Conservation (phyloP, 2,797 vertebrate genomes). For the Clarias platycephalus region DNA sequence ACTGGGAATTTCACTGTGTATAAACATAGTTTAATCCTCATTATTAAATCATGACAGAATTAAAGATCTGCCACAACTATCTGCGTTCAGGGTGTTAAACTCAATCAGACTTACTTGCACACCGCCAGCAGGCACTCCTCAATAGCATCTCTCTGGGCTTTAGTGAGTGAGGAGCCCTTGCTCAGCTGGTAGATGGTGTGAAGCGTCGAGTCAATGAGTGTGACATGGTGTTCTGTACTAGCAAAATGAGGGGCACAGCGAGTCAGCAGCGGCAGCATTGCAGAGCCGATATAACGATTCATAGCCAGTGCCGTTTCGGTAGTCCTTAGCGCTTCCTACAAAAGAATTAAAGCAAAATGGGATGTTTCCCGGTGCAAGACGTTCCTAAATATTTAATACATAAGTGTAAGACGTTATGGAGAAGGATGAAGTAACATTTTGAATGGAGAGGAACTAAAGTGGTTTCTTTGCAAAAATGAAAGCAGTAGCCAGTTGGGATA, state of each 20-base stretch:
- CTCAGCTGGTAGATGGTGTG: conserved; percentile 96
- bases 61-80: not conserved
- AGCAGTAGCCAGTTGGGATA: not conserved
- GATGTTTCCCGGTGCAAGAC: not conserved
- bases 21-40: not conserved
- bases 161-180: conserved; percentile 95
- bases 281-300: conserved; percentile 92
- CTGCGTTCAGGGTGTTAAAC: not conserved
- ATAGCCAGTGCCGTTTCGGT: conserved; percentile 94
- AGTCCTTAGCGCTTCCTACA: conserved; percentile 89
- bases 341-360: not conserved
- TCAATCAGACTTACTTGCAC: conserved; percentile 83
- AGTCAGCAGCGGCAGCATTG: conserved; percentile 91
- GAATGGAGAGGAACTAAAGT: not conserved
- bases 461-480: not conserved
- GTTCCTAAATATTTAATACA: not conserved
- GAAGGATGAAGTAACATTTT: not conserved
- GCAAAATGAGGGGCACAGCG: conserved; percentile 93
- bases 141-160: conserved; percentile 96
- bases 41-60: not conserved
- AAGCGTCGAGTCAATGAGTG: conserved; percentile 91
- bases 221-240: conserved; percentile 89
- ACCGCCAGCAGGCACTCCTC: conserved; percentile 94
- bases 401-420: not conserved
- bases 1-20: not conserved